A percentile compares a stretch with the other conserved stretches of the same genome.
These are phyloP conservation scores for Menura novaehollandiae DNA, from an alignment of 2,113 vertebrate species.

Conservation along the genomic window DNA sequence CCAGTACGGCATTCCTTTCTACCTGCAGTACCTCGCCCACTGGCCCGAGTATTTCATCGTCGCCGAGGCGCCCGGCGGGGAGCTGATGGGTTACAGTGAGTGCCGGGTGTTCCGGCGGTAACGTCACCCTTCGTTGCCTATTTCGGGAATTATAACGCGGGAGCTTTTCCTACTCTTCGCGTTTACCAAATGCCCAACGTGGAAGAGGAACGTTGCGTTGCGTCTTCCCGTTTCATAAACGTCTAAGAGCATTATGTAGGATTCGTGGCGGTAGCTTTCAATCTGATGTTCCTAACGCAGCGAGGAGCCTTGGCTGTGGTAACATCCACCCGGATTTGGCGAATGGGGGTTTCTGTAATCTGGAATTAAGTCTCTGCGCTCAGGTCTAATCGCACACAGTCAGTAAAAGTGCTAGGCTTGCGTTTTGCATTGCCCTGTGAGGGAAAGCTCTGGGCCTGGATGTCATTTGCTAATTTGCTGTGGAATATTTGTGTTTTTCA, in stretches of 20 bases:
- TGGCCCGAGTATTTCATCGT: slow-evolving; percentile 98
- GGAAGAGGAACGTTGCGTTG: not conserved
- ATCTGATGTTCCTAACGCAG: not conserved
- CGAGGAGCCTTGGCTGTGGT: not conserved
- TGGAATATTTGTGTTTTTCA: not conserved
- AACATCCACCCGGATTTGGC: not conserved
- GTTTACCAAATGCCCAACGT: fast-evolving
- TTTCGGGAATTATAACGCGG: not conserved
- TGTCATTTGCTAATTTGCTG: not conserved
- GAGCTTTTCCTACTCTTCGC: not conserved
- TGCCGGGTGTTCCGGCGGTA: not conserved
- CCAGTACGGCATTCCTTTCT: slow-evolving; percentile 95
- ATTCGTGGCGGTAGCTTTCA: fast-evolving
- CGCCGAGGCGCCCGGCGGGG: slow-evolving; percentile 92
- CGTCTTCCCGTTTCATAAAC: not conserved
- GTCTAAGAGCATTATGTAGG: not conserved
- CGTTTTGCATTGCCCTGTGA: fast-evolving
- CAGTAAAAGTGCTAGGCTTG: not conserved
- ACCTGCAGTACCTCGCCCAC: slow-evolving; percentile 94
- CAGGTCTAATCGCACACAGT: too few species aligned
- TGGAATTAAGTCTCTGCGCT: not conserved
- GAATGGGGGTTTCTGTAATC: not conserved
- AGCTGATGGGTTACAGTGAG: slow-evolving; percentile 97
- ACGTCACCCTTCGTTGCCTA: not conserved
- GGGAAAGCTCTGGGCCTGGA: not conserved